Percentiles rank a stretch among this genome's conserved stretches.
These are phyloP conservation scores for Chloroclystis v-ata DNA, from an alignment of 2,888 invertebrate species.

Conservation along the genomic window DNA sequence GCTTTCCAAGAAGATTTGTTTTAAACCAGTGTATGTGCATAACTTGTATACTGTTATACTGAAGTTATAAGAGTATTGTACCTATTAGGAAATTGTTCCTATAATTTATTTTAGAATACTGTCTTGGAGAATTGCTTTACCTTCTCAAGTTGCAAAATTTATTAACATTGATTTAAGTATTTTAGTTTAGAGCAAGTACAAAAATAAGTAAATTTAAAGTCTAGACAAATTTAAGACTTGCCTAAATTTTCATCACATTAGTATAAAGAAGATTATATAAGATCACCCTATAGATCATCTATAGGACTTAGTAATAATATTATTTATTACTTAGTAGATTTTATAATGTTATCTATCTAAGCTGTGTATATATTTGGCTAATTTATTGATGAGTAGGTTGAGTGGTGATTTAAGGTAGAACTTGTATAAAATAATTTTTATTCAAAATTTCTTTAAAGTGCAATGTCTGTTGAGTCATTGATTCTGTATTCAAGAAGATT, in stretches of 20 bases:
- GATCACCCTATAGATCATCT: constrained; percentile 2
- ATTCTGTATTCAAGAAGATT: constrained; percentile 59
- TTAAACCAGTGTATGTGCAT: background rate
- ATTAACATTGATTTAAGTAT: background rate
- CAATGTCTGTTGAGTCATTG: constrained; percentile 42
- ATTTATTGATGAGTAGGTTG: constrained; percentile 67
- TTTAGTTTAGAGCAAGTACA: constrained; percentile 8
- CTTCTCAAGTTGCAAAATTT: background rate
- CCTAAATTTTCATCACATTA: constrained; percentile 6
- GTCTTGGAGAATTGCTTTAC: background rate
- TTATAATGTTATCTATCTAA: constrained; percentile 25
- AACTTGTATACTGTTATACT: background rate
- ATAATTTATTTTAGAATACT: constrained; percentile 22
- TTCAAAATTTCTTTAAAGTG: constrained; percentile 43
- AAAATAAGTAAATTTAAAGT: background rate
- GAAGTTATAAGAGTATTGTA: background rate
- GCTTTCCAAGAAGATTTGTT: background rate
- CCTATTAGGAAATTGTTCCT: constrained; percentile 7
- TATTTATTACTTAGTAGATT: constrained; percentile 21
- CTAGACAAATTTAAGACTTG: constrained; percentile 5
- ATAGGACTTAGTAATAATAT: constrained; percentile 21
- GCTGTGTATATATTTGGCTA: constrained; percentile 63
- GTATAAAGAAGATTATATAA: background rate
- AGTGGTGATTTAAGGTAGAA: constrained; percentile 44
- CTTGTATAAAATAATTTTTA: constrained; percentile 43